phyloP scores from a whole-genome alignment of 2,888 invertebrate species.

The Sthenelais limicola region DNA sequence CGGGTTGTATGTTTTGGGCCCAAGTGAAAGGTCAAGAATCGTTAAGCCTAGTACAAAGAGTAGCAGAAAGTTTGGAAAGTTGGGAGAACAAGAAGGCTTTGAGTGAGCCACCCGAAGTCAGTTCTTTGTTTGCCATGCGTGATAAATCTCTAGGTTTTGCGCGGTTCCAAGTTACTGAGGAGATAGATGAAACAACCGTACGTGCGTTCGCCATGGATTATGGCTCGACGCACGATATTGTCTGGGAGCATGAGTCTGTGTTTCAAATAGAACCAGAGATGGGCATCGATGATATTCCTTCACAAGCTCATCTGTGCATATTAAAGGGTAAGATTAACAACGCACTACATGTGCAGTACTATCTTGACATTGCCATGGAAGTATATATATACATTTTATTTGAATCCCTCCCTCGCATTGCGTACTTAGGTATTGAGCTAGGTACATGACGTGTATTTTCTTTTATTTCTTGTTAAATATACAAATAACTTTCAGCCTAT shows the following conservation, averaged over 20 bases:
- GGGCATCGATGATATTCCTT: neutral
- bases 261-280: conserved; percentile 9
- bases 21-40: conserved; percentile 52
- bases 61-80: conserved; percentile 27
- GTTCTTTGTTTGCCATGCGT: neutral
- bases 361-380: too few species aligned
- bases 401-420: too few species aligned
- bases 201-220: conserved; percentile 22
- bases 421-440: too few species aligned
- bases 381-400: too few species aligned
- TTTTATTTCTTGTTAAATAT: too few species aligned
- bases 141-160: conserved; percentile 2
- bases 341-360: too few species aligned
- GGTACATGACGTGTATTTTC: too few species aligned
- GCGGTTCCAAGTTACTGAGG: conserved; percentile 14
- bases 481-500: too few species aligned
- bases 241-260: neutral
- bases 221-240: neutral
- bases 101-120: neutral
- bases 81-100: neutral
- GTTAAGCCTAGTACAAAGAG: conserved; percentile 49
- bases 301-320: conserved; percentile 25
- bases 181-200: neutral
- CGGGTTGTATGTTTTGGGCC: conserved; percentile 56
- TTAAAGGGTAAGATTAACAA: conserved; percentile 24